Conservation (phyloP, 1,140 invertebrate species). For the Drosophila rufa region DNA sequence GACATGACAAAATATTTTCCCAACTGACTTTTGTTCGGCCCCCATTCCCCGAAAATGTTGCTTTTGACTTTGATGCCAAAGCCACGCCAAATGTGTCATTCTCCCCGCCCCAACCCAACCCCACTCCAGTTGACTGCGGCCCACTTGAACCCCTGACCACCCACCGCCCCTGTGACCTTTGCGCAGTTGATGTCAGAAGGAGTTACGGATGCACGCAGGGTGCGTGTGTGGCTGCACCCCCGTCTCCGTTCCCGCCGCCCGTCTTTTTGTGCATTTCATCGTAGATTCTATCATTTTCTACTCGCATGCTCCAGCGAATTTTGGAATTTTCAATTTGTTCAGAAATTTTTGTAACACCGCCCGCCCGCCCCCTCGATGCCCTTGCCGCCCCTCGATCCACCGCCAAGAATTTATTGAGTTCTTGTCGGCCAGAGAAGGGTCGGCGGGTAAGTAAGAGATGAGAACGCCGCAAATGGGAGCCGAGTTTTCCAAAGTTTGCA, state of each 20-base stretch:
- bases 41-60: conserved; percentile 53
- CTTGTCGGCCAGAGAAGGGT: conserved; percentile 2
- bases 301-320: conserved; percentile 78
- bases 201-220: conserved; percentile 36
- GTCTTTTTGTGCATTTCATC: conserved; percentile 77
- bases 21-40: conserved; percentile 65
- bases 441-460: background rate
- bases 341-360: conserved; percentile 70
- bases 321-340: conserved; percentile 83
- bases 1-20: conserved; percentile 83
- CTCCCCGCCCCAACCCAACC: conserved; percentile 11
- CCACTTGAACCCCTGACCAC: background rate
- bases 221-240: conserved; percentile 40
- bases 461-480: background rate
- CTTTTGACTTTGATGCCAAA: conserved; percentile 78
- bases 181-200: conserved; percentile 46
- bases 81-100: conserved; percentile 55
- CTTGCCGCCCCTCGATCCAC: conserved; percentile 3
- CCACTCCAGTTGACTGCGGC: background rate
- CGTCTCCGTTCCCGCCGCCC: background rate
- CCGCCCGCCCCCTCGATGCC: conserved; percentile 2
- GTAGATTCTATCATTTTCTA: conserved; percentile 81
- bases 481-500: background rate
- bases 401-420: conserved; percentile 58
- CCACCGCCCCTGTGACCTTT: conserved; percentile 42